Evolutionary conservation across 2,888 invertebrate genomes (phyloP), one percentile per base, ranked within the genome.

Genomic region (Glyphotaelius pellucidus): DNA sequence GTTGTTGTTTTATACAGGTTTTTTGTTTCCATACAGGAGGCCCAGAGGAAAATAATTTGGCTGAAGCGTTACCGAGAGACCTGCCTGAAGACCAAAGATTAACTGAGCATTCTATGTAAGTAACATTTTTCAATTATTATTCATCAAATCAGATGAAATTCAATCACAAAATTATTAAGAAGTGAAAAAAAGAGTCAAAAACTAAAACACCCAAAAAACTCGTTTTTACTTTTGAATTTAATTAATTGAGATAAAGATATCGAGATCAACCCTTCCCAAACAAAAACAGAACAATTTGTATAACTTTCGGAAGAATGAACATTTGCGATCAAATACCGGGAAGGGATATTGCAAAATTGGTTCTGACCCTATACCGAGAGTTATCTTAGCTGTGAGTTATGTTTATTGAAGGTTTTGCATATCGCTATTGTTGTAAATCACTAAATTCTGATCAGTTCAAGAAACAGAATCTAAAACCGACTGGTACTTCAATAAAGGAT

Each of bases 351-450:
- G 32, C 81, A 31, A 81, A 81, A 81, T 81, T 81, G 81, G 30
- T 81, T 80, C 31, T 3, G 81, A 81, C 30, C 81, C 81, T 81
- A 31, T 14, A 14, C 19, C 81, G 30, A 19, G 32, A 81, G 32
- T 81, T 81, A 32, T 81, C 81, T 81, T 19, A 81, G 81, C 15
- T 81, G 81, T 81, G 32, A 81, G 32, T 81, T 81, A 81, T 81
- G 14, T 81, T 81, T 81, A 81, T 32, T 32, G 32, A 81, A 81
- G 81, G 81, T 81, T 81, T 81, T 81, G 81, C 81, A 81, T 81
- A 14, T 81, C 31, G 81, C 30, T 31, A 81, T 81, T 81, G 81
- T 81, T 81, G 19, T 81, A 81, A 81, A 81, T 81, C 81, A 81
- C 81, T 19, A 31, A 81, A 81, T 9, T 81, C 31, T 32, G 30